Percentiles rank a stretch among this genome's conserved stretches.
These are phyloP conservation scores for Diglossa cyanea DNA, from an alignment of 2,797 vertebrate species.

Conservation along the genomic window DNA sequence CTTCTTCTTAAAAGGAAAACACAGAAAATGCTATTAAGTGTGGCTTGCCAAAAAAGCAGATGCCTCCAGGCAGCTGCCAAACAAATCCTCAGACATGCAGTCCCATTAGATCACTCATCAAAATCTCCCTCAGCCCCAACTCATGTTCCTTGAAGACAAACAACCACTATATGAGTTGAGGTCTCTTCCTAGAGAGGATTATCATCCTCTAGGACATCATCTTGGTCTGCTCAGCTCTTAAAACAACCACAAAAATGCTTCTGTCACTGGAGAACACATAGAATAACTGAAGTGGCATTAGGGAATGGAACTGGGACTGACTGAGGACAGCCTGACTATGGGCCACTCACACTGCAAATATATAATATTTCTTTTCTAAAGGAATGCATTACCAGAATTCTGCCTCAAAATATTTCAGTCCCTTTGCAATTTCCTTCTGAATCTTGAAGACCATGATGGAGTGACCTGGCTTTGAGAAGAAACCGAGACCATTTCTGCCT, in stretches of 20 bases:
- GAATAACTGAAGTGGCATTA: neutral
- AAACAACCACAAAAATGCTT: neutral
- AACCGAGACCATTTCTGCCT: neutral
- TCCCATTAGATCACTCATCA: neutral
- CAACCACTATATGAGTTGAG: neutral
- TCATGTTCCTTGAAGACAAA: neutral
- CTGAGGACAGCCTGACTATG: neutral
- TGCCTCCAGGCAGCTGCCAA: neutral
- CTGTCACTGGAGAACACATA: neutral
- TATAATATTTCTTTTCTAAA: neutral
- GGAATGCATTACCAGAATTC: neutral
- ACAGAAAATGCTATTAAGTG: neutral
- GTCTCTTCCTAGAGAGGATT: neutral
- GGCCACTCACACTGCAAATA: neutral
- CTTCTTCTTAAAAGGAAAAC: neutral
- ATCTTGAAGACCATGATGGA: neutral
- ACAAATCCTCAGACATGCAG: neutral
- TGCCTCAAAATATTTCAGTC: neutral
- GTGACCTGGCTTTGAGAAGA: neutral
- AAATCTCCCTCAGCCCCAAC: neutral
- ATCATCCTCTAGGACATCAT: neutral
- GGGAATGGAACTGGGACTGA: neutral
- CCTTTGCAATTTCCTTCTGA: neutral
- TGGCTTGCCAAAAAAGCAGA: neutral
- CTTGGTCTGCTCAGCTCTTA: neutral